Conservation (phyloP, 2,113 vertebrate genomes). For the Xenopus tropicalis region UCB_Xtro_10.0 CM004452.2:18708501-18709000, state of each 20-base stretch:
- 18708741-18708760: constrained; percentile 73
- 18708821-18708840: constrained; percentile 64
- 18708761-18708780: constrained; percentile 63
- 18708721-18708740: constrained; percentile 87
- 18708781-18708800: constrained; percentile 78
- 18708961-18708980: constrained; percentile 73
- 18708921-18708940: constrained; percentile 86
- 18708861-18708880: constrained; percentile 91
- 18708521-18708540: constrained; percentile 61
- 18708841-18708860: constrained; percentile 92
- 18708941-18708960: constrained; percentile 80
- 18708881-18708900: constrained; percentile 85
- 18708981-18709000: constrained; percentile 57
- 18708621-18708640: constrained; percentile 77
- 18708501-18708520: constrained; percentile 67
- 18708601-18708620: constrained; percentile 74
- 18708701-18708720: constrained; percentile 86
- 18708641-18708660: constrained; percentile 76
- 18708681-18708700: constrained; percentile 86
- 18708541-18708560: constrained; percentile 82
- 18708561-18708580: constrained; percentile 76
- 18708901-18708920: constrained; percentile 74
- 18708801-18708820: constrained; percentile 70
- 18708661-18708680: constrained; percentile 92
- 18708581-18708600: constrained; percentile 70